Base-by-base conservation (phyloP, 2,113 vertebrate species). In the Pseudorhombus dupliciocellatus region DNA sequence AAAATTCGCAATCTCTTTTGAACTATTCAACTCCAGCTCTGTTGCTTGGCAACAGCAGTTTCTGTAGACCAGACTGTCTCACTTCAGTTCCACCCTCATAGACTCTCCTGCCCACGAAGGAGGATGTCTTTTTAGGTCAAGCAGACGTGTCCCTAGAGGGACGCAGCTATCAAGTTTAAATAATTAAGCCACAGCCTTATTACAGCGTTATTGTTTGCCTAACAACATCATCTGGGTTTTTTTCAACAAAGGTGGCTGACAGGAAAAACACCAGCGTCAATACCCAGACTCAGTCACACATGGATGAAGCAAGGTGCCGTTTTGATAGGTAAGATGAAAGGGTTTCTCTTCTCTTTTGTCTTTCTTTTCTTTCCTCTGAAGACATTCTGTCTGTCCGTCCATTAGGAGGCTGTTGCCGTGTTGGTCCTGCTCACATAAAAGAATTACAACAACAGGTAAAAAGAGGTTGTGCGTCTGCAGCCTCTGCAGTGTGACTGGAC, bases 371-470 rank as follows among this genome's bases (percentile, higher is more conserved):
- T 30, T 46, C 31, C 3, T 61, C 61, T 65, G 12, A 75, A 11
- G 21, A 20, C 42, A 5, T 4, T 44, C 42, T 44, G 0, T 55
- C 52, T 73, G 51, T 59, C 59, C 52, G 18, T 75, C 71, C 34
- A 7, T 55, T 31, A 95, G 94, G 94, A 4, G 94, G 94, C 16
- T 95, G 94, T 78, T 95, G 94, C 53, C 79, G 91, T 5, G 74
- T 93, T 1, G 4, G 81, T 48, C 93, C 94, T 0, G 52, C 81
- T 63, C 87, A 93, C 24, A 93, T 94, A 1, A 59, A 83, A 3
- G 83, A 89, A 58, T 46, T 95, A 37, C 87, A 68, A 53, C 51
- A 28, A 7, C 67, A 71, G 24, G 70, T 94, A 42, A 86, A 81
- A 26, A 70, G 84, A 60, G 25, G 65, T 3, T 1, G 1, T 14